phyloP scores from a whole-genome alignment of 2,113 vertebrate genomes.

The Hemiprocne comata region DNA sequence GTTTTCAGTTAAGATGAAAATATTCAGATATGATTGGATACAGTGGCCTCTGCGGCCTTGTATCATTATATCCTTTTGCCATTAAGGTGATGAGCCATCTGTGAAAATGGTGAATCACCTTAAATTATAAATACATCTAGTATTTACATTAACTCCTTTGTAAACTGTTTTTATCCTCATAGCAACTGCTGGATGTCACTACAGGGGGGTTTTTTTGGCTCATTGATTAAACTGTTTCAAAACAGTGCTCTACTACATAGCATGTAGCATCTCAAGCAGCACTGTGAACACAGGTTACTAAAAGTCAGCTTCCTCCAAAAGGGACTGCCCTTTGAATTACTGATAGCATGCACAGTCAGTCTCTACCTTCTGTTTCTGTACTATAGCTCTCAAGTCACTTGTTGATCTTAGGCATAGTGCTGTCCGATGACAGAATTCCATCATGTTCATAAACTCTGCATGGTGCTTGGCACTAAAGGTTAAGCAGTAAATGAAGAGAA shows the following conservation, averaged over 20 bases:
- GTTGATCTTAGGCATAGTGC: not conserved
- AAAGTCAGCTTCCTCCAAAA: not conserved
- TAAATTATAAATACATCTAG: conserved; percentile 8
- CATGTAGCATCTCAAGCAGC: not conserved
- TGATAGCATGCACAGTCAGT: not conserved
- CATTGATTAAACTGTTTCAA: not conserved
- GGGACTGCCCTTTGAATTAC: not conserved
- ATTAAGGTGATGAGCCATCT: not conserved
- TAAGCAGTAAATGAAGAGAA: not conserved
- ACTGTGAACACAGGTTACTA: not conserved
- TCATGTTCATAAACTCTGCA: not conserved
- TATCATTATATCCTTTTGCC: not conserved
- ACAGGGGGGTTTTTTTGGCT: not conserved
- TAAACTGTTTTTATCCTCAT: not conserved
- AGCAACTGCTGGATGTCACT: not conserved
- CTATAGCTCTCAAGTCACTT: not conserved
- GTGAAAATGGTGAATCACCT: not conserved
- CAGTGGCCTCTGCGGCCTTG: not conserved
- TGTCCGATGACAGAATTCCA: not conserved
- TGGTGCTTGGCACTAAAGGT: not conserved
- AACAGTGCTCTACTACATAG: not conserved
- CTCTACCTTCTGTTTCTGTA: not conserved
- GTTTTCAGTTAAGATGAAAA: conserved; percentile 13
- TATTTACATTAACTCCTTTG: not conserved
- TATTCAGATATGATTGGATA: not conserved